A percentile compares a stretch with the other conserved stretches of the same genome.
Conservation (phyloP, 2,888 invertebrate genomes). For the Chrysolina americana region DNA sequence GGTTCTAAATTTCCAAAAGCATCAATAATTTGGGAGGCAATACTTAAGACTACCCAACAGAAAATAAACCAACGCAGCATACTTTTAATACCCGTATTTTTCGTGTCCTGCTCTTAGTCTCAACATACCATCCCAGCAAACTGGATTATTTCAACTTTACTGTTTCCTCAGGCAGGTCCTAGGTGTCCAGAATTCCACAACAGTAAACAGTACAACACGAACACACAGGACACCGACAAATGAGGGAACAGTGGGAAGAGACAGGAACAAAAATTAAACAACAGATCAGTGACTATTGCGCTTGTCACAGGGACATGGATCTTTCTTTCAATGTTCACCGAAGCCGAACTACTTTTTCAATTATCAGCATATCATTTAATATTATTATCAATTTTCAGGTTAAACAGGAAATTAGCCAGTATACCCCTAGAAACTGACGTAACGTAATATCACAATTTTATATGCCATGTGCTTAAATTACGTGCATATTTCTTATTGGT, state of each 20-base stretch:
- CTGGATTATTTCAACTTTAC: too few species aligned
- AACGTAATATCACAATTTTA: neutral
- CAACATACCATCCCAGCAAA: neutral
- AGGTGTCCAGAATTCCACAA: too few species aligned
- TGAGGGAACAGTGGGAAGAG: neutral
- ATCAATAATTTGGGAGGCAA: slow-evolving; percentile 35
- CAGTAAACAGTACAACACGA: too few species aligned
- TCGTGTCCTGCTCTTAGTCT: neutral
- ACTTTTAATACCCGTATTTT: slow-evolving; percentile 10
- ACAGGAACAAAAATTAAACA: neutral
- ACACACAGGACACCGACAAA: too few species aligned
- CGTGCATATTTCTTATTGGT: slow-evolving; percentile 20
- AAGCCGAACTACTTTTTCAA: too few species aligned
- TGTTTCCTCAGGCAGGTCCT: too few species aligned
- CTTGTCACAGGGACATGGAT: neutral
- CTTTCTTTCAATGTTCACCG: too few species aligned
- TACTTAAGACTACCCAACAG: slow-evolving; percentile 33
- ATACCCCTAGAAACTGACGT: too few species aligned
- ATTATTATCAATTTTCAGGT: too few species aligned
- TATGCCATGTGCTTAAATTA: neutral
- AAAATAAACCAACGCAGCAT: slow-evolving; percentile 43
- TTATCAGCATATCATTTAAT: too few species aligned
- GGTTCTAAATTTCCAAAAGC: slow-evolving; percentile 43
- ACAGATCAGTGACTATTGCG: neutral
- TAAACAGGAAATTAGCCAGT: neutral